Evolutionary conservation across 2,888 invertebrate species (phyloP).

Genomic region (Anoplius nigerrimus): DNA sequence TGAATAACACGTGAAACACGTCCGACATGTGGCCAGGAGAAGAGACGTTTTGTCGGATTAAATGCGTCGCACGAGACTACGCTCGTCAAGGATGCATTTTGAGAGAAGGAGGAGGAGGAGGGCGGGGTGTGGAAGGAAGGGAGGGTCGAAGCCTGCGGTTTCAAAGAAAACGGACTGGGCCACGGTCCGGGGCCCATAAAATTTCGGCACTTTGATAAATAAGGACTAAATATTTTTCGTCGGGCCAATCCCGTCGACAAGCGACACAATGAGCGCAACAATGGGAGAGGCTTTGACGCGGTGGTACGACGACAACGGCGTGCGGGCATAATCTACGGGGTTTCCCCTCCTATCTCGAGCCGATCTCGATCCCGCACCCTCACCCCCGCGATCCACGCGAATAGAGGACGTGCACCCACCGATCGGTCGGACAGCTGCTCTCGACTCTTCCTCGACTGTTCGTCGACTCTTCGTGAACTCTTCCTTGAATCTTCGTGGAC

Average conservation of each 20-base stretch:
- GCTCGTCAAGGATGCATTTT: no score
- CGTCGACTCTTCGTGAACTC: no score
- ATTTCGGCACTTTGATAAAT: conserved; percentile 44
- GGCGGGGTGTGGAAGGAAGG: no score
- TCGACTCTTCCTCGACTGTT: no score
- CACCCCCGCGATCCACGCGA: conserved; percentile 58
- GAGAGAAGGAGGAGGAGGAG: no score
- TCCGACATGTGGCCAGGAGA: conserved; percentile 10
- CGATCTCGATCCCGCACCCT: conserved; percentile 63
- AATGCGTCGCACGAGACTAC: no score
- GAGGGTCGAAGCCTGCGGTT: no score
- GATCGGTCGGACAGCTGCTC: conserved; percentile 49
- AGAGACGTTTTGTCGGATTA: no score
- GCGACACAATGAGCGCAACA: conserved; percentile 58
- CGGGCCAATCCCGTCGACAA: conserved; percentile 58
- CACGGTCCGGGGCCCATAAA: no score
- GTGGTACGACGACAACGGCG: conserved; percentile 55
- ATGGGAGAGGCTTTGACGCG: conserved; percentile 65
- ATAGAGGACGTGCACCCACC: conserved; percentile 44
- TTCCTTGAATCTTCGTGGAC: no score
- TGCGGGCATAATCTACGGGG: conserved; percentile 66
- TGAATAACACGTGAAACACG: not conserved
- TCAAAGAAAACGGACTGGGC: no score
- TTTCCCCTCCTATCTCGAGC: conserved; percentile 60
- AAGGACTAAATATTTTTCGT: conserved; percentile 59